Evolutionary conservation across 2,113 vertebrate genomes (phyloP), one percentile per base, ranked within the genome.

Genomic region (Gallinago paraguaiae): DNA sequence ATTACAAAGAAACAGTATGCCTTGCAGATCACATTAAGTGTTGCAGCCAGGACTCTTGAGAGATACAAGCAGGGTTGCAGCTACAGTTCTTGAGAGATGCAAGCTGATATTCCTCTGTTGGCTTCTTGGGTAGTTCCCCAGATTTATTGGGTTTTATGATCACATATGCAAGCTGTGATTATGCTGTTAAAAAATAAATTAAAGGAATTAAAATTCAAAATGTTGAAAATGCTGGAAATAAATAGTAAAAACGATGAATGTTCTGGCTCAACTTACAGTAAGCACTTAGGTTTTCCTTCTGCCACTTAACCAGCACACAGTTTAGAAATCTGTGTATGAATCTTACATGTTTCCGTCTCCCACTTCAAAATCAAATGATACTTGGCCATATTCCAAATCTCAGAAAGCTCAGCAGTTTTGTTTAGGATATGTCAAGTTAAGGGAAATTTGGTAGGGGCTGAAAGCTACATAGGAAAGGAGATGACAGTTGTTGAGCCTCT

Each of bases 1-100:
- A 96, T 97, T 97, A 96, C 70, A 95, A 37, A 61, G 80, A 96
- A 97, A 85, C 50, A 65, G 72, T 22, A 84, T 83, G 64, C 54
- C 68, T 81, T 76, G 37, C 68, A 94, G 90, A 82, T 82, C 46
- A 64, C 4, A 48, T 0, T 75, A 41, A 75, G 43, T 35, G 35
- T 51, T 92, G 35, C 54, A 82, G 71, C 67, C 92, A 93, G 70
- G 48, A 68, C 75, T 92, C 82, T 78, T 83, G 37, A 59, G 37
- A 83, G 51, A 63, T 81, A 59, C 4, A 85, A 61, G 23, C 43
- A 81, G 59, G 46, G 37, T 37, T 91, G 39, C 61, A 85, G 78
- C 57, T 93, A 93, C 57, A 50, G 51, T 79, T 93, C 80, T 79
- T 81, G 33, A 56, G 35, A 81, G 39, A 64, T 82, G 39, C 4